Evolutionary conservation across 2,888 invertebrate genomes (phyloP), one percentile per base, ranked within the genome.

Genomic region (Apodemia duryi): DNA sequence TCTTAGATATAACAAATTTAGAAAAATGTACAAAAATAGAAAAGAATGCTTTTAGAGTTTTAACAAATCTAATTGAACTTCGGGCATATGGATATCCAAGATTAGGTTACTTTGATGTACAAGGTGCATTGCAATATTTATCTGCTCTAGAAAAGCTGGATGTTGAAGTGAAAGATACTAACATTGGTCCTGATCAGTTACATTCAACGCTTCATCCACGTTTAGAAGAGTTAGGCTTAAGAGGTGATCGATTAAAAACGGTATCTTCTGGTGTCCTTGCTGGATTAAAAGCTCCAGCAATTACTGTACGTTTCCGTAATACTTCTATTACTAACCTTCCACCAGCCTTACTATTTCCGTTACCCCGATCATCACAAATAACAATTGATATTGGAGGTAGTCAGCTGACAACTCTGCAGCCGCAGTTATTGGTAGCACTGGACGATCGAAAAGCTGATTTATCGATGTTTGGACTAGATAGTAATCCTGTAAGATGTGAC

Each of bases 401-500:
- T 74, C 95, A 95, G 80, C 89, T 98, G 54, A 93, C 94, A 0
- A 95, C 96, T 1, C 82, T 98, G 7, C 94, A 95, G 67, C 95
- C 96, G 0, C 97, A 97, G 76, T 91, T 98, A 69, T 84, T 98
- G 7, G 94, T 95, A 3, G 95, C 97, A 5, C 88, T 98, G 38
- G 97, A 97, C 76, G 97, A 97, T 78, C 93, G 97, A 28, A 93
- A 95, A 63, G 95, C 95, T 1, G 95, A 95, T 80, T 87, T 97
- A 54, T 93, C 93, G 57, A 93, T 98, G 74, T 88, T 93, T 67
- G 97, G 97, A 0, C 88, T 98, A 54, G 94, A 94, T 62, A 93
- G 94, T 4, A 97, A 97, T 83, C 97, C 97, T 0, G 95, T 98
- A 62, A 93, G 94, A 67, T 98, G 98, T 78, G 97, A 97, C 80